These are phyloP conservation scores for Zosterops hypoxanthus DNA, from an alignment of 2,113 vertebrate species.

Conservation along the genomic window DNA sequence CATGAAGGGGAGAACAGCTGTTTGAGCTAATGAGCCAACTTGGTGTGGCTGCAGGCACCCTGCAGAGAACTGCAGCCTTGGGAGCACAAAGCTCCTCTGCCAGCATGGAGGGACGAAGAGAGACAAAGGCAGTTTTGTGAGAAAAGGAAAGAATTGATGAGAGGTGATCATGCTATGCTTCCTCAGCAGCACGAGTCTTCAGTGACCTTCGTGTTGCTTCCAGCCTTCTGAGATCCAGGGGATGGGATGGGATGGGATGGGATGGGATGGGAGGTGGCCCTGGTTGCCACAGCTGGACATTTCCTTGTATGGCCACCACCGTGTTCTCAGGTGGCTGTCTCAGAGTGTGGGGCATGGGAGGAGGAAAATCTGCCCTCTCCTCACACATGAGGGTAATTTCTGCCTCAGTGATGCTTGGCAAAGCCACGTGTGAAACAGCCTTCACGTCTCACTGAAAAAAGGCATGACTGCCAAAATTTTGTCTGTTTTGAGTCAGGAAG, in stretches of 20 bases:
- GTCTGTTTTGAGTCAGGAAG: slow-evolving; percentile 43
- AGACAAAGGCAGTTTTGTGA: neutral
- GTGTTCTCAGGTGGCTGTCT: accelerated
- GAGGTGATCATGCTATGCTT: neutral
- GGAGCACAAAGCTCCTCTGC: neutral
- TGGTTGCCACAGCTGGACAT: neutral
- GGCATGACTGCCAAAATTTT: slow-evolving; percentile 36
- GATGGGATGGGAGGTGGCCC: neutral
- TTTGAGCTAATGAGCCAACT: neutral
- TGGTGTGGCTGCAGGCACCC: neutral
- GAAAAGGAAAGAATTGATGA: neutral
- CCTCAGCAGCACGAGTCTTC: neutral
- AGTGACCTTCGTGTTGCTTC: neutral
- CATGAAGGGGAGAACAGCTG: neutral
- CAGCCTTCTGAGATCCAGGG: neutral
- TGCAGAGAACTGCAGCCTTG: neutral
- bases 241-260: neutral
- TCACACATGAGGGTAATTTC: neutral
- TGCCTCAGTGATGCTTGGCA: slow-evolving; percentile 16
- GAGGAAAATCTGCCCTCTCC: neutral
- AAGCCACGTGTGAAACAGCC: slow-evolving; percentile 8
- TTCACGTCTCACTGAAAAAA: neutral
- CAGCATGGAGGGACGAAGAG: neutral
- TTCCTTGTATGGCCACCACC: neutral
- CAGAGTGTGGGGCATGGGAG: neutral